These are phyloP conservation scores for Oasisia sp. DNA, from an alignment of 2,888 invertebrate genomes.

Conservation along the genomic window DNA sequence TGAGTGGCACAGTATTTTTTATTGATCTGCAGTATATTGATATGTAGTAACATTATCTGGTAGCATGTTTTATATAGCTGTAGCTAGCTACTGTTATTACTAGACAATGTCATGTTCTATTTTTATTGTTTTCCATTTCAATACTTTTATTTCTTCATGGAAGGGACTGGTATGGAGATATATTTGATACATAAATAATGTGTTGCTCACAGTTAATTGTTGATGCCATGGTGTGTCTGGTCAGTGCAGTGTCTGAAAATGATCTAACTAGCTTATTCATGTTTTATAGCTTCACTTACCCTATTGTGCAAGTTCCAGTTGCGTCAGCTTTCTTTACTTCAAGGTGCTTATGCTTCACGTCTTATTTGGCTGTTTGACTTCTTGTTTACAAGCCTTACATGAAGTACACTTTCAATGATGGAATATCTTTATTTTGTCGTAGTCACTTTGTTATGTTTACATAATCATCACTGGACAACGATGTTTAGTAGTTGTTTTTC, in stretches of 20 bases:
- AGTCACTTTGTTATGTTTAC: background rate
- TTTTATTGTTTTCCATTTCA: background rate
- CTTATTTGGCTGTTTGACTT: too few relatives aligned
- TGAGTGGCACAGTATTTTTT: background rate
- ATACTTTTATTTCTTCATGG: background rate
- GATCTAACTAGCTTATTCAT: background rate
- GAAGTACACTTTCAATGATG: background rate
- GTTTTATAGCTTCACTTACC: background rate
- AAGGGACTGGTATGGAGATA: background rate
- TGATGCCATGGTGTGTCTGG: background rate
- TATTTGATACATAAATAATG: background rate
- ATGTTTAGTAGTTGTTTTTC: background rate
- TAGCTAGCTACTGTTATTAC: too few relatives aligned
- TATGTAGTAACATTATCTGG: background rate
- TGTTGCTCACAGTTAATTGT: background rate
- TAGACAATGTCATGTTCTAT: background rate
- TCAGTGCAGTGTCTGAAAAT: background rate
- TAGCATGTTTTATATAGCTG: background rate
- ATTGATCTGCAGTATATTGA: background rate
- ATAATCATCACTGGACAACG: background rate
- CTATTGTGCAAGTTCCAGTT: background rate
- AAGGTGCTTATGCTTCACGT: background rate
- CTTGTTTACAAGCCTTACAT: background rate
- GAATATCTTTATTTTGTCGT: background rate
- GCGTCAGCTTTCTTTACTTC: background rate